These are phyloP conservation scores for Ornithoptera alexandrae DNA, from an alignment of 2,888 invertebrate species.

Conservation along the genomic window DNA sequence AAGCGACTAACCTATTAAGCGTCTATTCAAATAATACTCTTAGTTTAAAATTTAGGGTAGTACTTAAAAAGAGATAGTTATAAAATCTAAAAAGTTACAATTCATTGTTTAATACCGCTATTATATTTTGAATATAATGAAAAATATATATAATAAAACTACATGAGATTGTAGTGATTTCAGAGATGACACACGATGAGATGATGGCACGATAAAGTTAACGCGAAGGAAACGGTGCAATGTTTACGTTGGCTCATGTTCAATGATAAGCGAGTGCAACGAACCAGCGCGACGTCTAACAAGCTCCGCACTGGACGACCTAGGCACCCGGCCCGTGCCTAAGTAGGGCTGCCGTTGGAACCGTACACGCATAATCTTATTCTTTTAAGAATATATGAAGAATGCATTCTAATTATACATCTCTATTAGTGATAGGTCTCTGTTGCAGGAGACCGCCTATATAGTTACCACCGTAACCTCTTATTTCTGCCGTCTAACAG, in stretches of 20 bases:
- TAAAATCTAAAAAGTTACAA: too few relatives aligned
- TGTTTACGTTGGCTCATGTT: slow-evolving; percentile 26
- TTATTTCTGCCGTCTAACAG: too few relatives aligned
- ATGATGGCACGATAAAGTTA: slow-evolving; percentile 8
- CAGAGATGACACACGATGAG: slow-evolving; percentile 5
- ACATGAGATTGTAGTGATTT: slow-evolving; percentile 2
- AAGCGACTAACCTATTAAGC: too few relatives aligned
- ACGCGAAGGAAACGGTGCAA: slow-evolving; percentile 6
- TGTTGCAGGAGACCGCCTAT: too few relatives aligned
- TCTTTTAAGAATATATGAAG: neutral
- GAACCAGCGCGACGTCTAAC: slow-evolving; percentile 13
- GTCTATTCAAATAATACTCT: too few relatives aligned
- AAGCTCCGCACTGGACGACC: slow-evolving; percentile 16
- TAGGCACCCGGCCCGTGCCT: slow-evolving; percentile 10
- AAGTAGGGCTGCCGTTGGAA: slow-evolving; percentile 6
- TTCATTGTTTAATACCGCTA: too few relatives aligned
- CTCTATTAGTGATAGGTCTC: too few relatives aligned
- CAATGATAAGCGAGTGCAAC: slow-evolving; percentile 29
- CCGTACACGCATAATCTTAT: neutral
- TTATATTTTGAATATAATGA: too few relatives aligned
- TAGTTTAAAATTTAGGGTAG: too few relatives aligned
- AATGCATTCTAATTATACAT: too few relatives aligned
- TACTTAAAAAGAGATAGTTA: too few relatives aligned
- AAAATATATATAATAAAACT: neutral
- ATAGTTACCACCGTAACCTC: too few relatives aligned